phyloP scores from a whole-genome alignment of 2,888 invertebrate species.

The Anthophora plumipes region DNA sequence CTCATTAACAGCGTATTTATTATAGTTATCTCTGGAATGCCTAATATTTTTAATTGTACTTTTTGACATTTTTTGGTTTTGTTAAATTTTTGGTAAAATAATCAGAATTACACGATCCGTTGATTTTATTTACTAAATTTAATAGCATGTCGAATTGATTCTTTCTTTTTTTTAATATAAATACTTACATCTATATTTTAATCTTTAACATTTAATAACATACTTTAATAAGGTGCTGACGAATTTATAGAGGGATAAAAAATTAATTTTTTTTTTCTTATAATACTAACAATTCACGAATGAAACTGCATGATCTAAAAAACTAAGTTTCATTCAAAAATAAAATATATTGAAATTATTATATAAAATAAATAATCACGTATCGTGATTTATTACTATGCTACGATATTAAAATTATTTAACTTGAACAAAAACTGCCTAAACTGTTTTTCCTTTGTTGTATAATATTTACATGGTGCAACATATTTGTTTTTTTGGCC shows the following conservation, averaged over 20 bases:
- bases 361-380: neutral
- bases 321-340: neutral
- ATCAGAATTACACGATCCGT: accelerated
- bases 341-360: neutral
- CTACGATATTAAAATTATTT: neutral
- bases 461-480: neutral
- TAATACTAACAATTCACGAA: neutral
- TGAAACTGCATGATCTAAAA: neutral
- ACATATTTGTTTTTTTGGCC: neutral
- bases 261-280: neutral
- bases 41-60: neutral
- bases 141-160: neutral
- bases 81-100: neutral
- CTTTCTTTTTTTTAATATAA: too few species aligned
- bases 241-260: neutral
- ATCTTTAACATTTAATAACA: neutral
- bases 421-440: neutral
- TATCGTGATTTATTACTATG: neutral
- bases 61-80: neutral
- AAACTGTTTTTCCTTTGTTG: too few species aligned
- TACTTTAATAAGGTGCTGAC: neutral
- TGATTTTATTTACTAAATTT: neutral
- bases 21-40: neutral
- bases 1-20: neutral
- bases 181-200: neutral